Evolutionary conservation across 2,797 vertebrate genomes (phyloP), one percentile per base, ranked within the genome.

Genomic region (Epinephelus malabaricus): DNA sequence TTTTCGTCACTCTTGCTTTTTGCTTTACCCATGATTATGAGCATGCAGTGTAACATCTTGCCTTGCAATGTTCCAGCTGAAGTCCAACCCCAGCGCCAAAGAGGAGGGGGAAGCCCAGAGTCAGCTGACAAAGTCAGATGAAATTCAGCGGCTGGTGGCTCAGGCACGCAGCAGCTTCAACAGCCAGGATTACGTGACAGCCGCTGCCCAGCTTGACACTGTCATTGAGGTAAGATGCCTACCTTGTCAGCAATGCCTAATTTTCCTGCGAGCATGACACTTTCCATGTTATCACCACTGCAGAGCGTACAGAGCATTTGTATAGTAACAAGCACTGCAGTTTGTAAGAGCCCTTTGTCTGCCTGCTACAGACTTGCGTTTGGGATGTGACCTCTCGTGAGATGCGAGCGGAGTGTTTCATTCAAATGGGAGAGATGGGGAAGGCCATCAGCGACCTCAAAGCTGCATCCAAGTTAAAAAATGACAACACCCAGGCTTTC

Each of bases 381-480:
- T 99, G 98, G 98, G 98, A 98, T 84, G 97, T 96, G 87, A 94
- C 95, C 64, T 95, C 97, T 56, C 96, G 98, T 64, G 98, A 99
- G 89, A 96, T 98, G 94, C 95, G 98, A 67, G 98, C 98, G 1
- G 97, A 99, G 73, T 98, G 98, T 90, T 98, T 96, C 18, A 96
- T 99, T 91, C 95, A 96, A 87, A 94, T 98, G 95, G 98, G 97
- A 5, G 97, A 99, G 77, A 96, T 96, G 91, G 96, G 97, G 66
- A 99, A 98, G 94, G 98, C 98, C 64, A 95, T 99, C 94, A 96
- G 94, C 79, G 98, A 99, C 95, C 96, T 99, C 69, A 99, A 98
- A 94, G 97, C 96, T 49, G 91, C 97, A 50, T 97, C 98, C 67
- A 99, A 99, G 91, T 88, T 99, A 84, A 98, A 96, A 94, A 98